Base-by-base conservation (phyloP, 35 echinoderm and acorn worm genomes). In the Diadema setosum region DNA sequence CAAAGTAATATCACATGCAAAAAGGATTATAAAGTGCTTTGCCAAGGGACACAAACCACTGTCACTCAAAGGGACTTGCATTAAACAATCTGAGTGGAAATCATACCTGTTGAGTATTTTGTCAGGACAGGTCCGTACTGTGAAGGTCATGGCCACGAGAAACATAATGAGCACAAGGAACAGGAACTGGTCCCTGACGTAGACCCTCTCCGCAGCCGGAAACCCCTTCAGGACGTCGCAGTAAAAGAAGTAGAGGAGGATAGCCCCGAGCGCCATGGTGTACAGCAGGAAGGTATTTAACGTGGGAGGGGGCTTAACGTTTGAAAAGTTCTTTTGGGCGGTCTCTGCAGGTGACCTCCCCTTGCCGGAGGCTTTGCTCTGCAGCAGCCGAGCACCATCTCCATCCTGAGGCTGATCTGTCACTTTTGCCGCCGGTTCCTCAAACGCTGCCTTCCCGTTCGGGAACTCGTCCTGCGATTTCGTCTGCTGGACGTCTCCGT, bases 81-180 rank as follows among this genome's bases (percentile, higher is more conserved):
- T n/a, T n/a, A n/a, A n/a, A n/a, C n/a, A n/a, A n/a, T n/a, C n/a
- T n/a, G n/a, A n/a, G n/a, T n/a, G n/a, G n/a, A n/a, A n/a, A n/a
- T n/a, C 85, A 58, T 52, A 94, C 92, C 92, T 94, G 82, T 90
- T 94, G n/a, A 94, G 24, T 48, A 94, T 34, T 37, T 89, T 94
- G 55, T 94, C 92, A 29, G 64, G 63, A 15, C 81, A 90, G 16
- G 45, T 81, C 35, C 84, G 61, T n/a, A 94, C 26, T 3, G 92
- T 94, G 70, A 85, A 94, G 18, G 45, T 46, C 4, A 45, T 70
- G 39, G 81, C 86, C 20, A 94, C 92, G 16, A 67, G 59, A 41
- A 89, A 76, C 50, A 94, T 42, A 15, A 94, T 31, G n/a, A 94
- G 49, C 23, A 46, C 14, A 36, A 94, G 42, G 52, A 94, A 94